A percentile compares a stretch with the other conserved stretches of the same genome.
phyloP scores from a whole-genome alignment of 92 coral and sea anemone species.

The Epizoanthus rinbou region DNA sequence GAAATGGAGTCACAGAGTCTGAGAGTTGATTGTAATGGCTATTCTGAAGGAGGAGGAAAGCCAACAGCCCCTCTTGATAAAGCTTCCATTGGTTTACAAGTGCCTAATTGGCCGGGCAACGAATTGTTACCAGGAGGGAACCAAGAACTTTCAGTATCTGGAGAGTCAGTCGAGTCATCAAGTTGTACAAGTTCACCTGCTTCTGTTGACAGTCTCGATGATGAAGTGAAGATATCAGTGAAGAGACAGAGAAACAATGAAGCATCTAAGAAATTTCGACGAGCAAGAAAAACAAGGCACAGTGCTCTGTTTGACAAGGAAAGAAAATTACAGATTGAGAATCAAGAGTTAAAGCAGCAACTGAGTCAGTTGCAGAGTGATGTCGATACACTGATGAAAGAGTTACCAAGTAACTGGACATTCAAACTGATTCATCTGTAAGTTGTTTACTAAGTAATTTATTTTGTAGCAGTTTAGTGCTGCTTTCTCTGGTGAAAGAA shows the following conservation, averaged over 20 bases:
- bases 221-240: constrained; percentile 50
- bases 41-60: background rate
- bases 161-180: constrained; percentile 12
- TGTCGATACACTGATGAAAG: constrained; percentile 53
- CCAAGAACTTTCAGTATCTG: background rate
- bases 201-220: constrained; percentile 54
- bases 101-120: background rate
- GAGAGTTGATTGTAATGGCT: background rate
- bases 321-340: constrained; percentile 65
- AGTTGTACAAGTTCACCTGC: constrained; percentile 40
- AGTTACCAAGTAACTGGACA: constrained; percentile 47
- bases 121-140: background rate
- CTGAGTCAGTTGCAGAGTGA: constrained; percentile 66
- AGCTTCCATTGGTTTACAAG: background rate
- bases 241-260: constrained; percentile 78
- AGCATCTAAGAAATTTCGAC: constrained; percentile 86
- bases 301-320: constrained; percentile 69
- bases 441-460: too few species aligned
- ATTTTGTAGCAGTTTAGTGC: too few species aligned
- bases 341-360: constrained; percentile 63
- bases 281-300: constrained; percentile 66
- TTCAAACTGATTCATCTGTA: constrained; percentile 28
- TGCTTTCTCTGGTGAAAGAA: too few species aligned
- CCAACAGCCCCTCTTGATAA: background rate
- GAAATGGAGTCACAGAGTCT: constrained; percentile 1